A percentile compares a stretch with the other conserved stretches of the same genome.
These are phyloP conservation scores for Podiceps cristatus DNA, from an alignment of 2,113 vertebrate genomes.

Conservation along the genomic window DNA sequence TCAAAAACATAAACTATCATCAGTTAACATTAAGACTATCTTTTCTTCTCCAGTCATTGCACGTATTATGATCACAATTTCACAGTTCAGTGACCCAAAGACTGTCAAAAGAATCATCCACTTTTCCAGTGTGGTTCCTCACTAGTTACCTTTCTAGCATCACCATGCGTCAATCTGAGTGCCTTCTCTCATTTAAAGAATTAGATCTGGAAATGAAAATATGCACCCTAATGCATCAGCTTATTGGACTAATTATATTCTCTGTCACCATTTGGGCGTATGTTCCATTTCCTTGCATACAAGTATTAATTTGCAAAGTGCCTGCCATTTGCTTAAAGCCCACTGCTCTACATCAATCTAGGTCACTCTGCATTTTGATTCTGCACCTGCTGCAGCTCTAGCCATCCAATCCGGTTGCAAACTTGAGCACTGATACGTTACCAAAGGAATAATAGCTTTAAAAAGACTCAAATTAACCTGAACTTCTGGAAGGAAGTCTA, in stretches of 20 bases:
- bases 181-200: not conserved
- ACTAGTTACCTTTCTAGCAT: not conserved
- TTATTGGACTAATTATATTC: not conserved
- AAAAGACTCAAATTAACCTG: not conserved
- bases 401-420: not conserved
- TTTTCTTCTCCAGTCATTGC: not conserved
- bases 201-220: not conserved
- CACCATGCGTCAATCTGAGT: not conserved
- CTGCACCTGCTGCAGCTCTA: not conserved
- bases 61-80: not conserved
- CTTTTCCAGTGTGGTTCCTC: not conserved
- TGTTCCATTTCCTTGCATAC: not conserved
- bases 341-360: not conserved
- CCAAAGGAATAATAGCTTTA: not conserved
- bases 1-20: not conserved
- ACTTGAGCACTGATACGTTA: not conserved
- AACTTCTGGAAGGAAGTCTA: not conserved
- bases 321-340: not conserved
- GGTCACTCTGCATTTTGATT: not conserved
- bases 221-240: not conserved
- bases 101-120: not conserved
- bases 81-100: not conserved
- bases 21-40: not conserved
- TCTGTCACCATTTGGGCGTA: not conserved
- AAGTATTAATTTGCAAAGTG: not conserved